Evolutionary conservation across 2,797 vertebrate species (phyloP).

Genomic region (Babyrousa celebensis): DNA sequence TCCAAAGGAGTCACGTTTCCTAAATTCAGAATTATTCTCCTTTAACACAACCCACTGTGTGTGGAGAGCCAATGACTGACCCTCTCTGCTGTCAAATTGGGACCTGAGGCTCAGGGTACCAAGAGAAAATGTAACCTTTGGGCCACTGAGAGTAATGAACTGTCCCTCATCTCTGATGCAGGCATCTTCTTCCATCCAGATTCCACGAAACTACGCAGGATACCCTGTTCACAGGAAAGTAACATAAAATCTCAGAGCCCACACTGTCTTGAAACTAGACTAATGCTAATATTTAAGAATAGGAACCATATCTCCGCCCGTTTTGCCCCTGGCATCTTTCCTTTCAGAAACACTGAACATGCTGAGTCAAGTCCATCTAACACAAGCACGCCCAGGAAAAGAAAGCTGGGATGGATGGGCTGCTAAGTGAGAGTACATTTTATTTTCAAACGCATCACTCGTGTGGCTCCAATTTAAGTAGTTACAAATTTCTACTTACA

Average conservation of each 20-base stretch:
- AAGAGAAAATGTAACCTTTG: not conserved
- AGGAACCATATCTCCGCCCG: not conserved
- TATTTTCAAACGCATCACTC: conserved; percentile 13
- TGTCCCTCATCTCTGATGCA: not conserved
- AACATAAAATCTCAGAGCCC: not conserved
- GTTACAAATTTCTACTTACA: not conserved
- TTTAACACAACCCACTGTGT: not conserved
- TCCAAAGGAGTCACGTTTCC: not conserved
- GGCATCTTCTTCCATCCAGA: not conserved
- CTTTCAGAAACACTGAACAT: not conserved
- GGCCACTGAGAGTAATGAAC: not conserved
- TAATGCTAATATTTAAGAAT: conserved; percentile 1
- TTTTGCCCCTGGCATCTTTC: not conserved
- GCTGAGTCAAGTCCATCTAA: not conserved
- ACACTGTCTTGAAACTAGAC: not conserved
- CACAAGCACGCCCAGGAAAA: accelerated
- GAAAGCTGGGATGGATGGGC: not conserved
- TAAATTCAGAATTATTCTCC: not conserved
- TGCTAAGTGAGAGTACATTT: not conserved
- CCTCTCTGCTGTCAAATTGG: no score
- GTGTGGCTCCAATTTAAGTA: not conserved
- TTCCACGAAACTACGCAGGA: not conserved
- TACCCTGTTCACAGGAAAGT: not conserved
- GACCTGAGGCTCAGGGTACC: not conserved
- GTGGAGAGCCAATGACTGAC: not conserved